These are phyloP conservation scores for Cerastoderma edule DNA, from an alignment of 2,888 invertebrate species.

Conservation along the genomic window DNA sequence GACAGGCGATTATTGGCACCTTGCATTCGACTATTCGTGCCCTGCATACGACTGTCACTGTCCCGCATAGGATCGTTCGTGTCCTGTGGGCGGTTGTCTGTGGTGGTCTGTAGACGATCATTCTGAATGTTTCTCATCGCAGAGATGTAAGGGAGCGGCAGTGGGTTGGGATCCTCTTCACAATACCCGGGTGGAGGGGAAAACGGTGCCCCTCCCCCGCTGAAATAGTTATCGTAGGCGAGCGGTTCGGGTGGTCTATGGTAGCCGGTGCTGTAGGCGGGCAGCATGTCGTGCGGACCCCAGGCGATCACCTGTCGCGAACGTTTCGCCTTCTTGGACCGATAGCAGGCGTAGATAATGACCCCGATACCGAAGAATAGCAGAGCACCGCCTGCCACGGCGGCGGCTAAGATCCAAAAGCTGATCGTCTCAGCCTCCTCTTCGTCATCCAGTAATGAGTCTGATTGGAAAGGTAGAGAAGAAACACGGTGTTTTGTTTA, in stretches of 20 bases:
- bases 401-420: constrained; percentile 29
- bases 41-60: too few species aligned
- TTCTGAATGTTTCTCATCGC: not conserved
- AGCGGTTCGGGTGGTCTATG: constrained; percentile 43
- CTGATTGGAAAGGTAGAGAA: constrained; percentile 22
- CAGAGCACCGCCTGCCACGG: constrained; percentile 31
- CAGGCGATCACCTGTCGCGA: constrained; percentile 22
- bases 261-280: constrained; percentile 21
- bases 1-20: not conserved
- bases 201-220: constrained; percentile 28
- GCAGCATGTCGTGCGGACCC: not conserved
- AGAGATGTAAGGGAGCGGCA: not conserved
- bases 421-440: constrained; percentile 18
- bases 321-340: constrained; percentile 47
- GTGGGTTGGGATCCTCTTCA: constrained; percentile 48
- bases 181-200: constrained; percentile 52
- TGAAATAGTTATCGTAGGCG: constrained; percentile 48
- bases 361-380: constrained; percentile 35
- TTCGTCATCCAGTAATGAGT: constrained; percentile 37
- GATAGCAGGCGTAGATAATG: constrained; percentile 35
- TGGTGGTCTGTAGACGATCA: not conserved
- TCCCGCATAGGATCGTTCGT: too few species aligned
- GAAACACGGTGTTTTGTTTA: too few species aligned
- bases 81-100: not conserved
- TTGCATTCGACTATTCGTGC: too few species aligned